Evolutionary conservation across 2,113 vertebrate species (phyloP).

Genomic region (Sprattus sprattus): DNA sequence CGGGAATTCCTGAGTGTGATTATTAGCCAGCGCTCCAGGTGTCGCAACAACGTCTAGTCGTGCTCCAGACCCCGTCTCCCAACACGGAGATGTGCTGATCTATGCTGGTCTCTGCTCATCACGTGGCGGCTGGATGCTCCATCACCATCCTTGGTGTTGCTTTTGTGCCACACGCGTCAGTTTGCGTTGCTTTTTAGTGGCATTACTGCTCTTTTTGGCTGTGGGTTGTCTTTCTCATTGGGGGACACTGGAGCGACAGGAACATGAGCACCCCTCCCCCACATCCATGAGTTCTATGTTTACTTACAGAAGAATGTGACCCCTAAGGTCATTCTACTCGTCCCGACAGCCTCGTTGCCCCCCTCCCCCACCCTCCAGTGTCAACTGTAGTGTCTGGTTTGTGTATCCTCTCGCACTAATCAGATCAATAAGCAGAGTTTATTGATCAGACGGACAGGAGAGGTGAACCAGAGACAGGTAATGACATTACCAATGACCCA

Average conservation of each 20-base stretch:
- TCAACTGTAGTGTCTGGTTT: not conserved
- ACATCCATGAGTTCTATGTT: not conserved
- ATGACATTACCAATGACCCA: constrained; percentile 12
- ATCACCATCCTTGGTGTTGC: not conserved
- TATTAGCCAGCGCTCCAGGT: constrained; percentile 52
- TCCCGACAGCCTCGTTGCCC: not conserved
- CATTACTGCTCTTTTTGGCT: too few species aligned
- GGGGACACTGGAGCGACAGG: too few species aligned
- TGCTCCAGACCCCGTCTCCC: not conserved
- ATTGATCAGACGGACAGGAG: not conserved
- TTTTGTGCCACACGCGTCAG: not conserved
- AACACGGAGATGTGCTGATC: not conserved
- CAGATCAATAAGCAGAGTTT: constrained; percentile 3
- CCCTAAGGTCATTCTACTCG: not conserved
- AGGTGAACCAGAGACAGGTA: constrained; percentile 19
- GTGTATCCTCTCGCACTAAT: not conserved
- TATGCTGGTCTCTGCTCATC: not conserved
- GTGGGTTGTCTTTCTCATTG: too few species aligned
- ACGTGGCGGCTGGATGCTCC: not conserved
- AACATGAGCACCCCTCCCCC: too few species aligned
- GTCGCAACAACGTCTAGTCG: not conserved
- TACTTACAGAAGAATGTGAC: constrained; percentile 8
- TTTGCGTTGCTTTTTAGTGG: too few species aligned
- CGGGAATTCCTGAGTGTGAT: constrained; percentile 68
- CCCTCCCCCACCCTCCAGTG: not conserved